Base-by-base conservation (phyloP, 2,888 invertebrate genomes). In the Melanchra persicariae region DNA sequence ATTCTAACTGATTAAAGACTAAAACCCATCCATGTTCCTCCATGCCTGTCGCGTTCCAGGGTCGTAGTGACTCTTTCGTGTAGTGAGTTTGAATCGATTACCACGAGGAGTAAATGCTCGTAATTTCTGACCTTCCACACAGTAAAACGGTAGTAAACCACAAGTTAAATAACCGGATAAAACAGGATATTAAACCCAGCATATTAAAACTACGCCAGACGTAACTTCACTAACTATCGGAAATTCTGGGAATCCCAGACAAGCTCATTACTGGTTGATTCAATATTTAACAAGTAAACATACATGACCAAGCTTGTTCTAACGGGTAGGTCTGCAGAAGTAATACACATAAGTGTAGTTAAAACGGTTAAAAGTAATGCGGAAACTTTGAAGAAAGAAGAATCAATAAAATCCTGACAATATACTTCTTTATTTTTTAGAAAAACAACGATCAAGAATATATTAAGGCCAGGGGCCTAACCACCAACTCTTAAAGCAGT, bases 181-280 rank as follows among this genome's bases (percentile, higher is more conserved):
- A 45, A 12, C 17, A 22, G 26, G 22, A 51, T 51, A 37, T 43
- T 65, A 47, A 68, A 45, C 65, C 15, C 17, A 19, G 26, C 62
- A 37, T 24, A 54, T 47, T 12, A 47, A 55, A 71, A 26, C 57
- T 52, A 77, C 78, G 54, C 15, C 71, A 60, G 70, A 77, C 70
- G 26, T 52, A 30, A 74, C n/a, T 60, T 60, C 77, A n/a, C 77
- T 61, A 49, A 15, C 67, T 68, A 45, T 67, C 52, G 55, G 59
- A 61, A 58, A n/a, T 68, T 75, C 74, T 74, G 40, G 73, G 73
- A 74, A 72, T 66, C 26, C n/a, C 70, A 51, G 52, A 68, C 69
- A 61, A 45, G 67, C 47, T 79, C 74, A 78, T 74, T 74, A 74
- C 72, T 47, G 15, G 12, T 30, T 26, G 34, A 72, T 49, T 62